Conservation (phyloP, 2,797 vertebrate species). For the Argyrosomus regius region DNA sequence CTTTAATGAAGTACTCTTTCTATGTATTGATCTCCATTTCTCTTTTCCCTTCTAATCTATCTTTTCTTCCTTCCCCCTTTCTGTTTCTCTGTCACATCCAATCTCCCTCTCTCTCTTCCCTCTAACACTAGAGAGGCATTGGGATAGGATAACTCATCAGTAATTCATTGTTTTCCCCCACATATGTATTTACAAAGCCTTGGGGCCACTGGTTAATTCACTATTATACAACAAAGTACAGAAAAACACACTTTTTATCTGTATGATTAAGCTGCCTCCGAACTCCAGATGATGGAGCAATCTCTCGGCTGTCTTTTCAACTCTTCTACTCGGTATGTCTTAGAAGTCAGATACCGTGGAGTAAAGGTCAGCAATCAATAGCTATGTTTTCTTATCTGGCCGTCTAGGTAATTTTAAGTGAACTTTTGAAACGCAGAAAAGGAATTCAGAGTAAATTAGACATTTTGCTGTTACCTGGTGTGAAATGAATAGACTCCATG, state of each 20-base stretch:
- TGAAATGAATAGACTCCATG: slow-evolving; percentile 33
- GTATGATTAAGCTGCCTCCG: slow-evolving; percentile 30
- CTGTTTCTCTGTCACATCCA: slow-evolving; percentile 33
- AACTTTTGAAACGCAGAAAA: slow-evolving; percentile 38
- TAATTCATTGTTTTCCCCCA: slow-evolving; percentile 66
- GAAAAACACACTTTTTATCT: slow-evolving; percentile 42
- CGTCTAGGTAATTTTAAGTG: slow-evolving; percentile 30
- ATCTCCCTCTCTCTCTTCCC: slow-evolving; percentile 30
- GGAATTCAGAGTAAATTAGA: slow-evolving; percentile 27
- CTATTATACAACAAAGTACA: slow-evolving; percentile 46
- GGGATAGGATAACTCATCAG: slow-evolving; percentile 65
- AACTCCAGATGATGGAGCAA: slow-evolving; percentile 7
- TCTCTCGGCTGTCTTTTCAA: neutral
- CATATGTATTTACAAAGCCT: slow-evolving; percentile 62
- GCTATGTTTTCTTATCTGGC: slow-evolving; percentile 22
- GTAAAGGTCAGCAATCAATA: slow-evolving; percentile 48
- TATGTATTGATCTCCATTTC: slow-evolving; percentile 32
- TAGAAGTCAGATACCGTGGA: slow-evolving; percentile 17
- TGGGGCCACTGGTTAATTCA: slow-evolving; percentile 53
- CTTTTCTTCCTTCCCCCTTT: slow-evolving; percentile 25
- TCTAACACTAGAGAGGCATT: slow-evolving; percentile 40
- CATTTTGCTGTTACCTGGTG: slow-evolving; percentile 4
- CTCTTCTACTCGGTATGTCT: slow-evolving; percentile 10
- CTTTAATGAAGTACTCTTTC: slow-evolving; percentile 58
- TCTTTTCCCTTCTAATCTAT: slow-evolving; percentile 43